Evolutionary conservation across 2,888 invertebrate genomes (phyloP), one percentile per base, ranked within the genome.

Genomic region (Xanthia icteritia): DNA sequence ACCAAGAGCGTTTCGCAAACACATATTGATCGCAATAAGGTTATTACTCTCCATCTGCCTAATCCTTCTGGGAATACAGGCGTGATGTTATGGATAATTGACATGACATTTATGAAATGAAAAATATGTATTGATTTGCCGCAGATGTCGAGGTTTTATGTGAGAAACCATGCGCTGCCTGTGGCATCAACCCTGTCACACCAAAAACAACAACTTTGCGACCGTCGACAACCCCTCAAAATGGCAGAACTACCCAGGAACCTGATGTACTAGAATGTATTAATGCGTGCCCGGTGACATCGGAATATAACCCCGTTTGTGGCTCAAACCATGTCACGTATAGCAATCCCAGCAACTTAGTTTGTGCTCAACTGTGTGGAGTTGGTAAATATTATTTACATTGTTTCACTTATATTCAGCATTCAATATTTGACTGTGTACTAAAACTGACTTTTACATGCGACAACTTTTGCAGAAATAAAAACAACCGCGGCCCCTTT

Each of bases 281-380:
- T 5, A 79, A 73, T 3, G 42, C 45, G 9, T 97, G 96, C 75
- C 91, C 91, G 0, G 89, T 92, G 20, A 93, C 95, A 1, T 51
- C 91, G 0, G 93, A 95, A 85, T 94, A 94, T 86, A 95, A 96
- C 84, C 96, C 97, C 1, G 93, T 97, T 4, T 97, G 97, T 83
- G 97, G 96, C 20, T 91, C 93, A n/a, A 89, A 97, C 74, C 85
- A 90, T 2, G 85, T 92, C 2, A 94, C 93, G 0, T 97, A 97
- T 82, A 86, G 72, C 58, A 97, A 96, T 81, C 92, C 91, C 31
- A 92, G 92, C n/a, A 88, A 89, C 23, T 84, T 97, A 54, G 79
- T 88, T 2, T 97, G 97, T 88, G 95, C 95, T 23, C 90, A 90
- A 75, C 68, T 80, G 17, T 97, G 96, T 90, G 96, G 97, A 67